Evolutionary conservation across 2,797 vertebrate genomes (phyloP).

Genomic region (Enteromius argenteus): DNA sequence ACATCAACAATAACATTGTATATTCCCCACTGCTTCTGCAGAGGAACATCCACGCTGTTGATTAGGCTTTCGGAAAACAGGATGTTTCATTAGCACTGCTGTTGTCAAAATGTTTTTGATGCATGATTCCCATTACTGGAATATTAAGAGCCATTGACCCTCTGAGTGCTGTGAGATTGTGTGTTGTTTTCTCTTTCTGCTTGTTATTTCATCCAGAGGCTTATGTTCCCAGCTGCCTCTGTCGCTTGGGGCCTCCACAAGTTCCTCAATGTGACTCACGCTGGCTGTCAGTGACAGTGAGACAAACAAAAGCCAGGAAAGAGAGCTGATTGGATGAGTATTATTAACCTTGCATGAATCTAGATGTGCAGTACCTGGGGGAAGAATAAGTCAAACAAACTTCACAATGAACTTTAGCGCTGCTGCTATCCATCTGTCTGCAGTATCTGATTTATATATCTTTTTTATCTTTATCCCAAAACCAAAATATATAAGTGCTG

Average conservation of each 20-base stretch:
- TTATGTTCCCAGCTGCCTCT: conserved; percentile 29
- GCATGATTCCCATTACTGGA: conserved; percentile 7
- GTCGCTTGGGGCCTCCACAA: conserved; percentile 1
- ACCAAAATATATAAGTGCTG: too few relatives aligned
- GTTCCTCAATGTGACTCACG: conserved; percentile 24
- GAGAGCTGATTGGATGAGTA: conserved; percentile 9
- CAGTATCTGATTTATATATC: too few relatives aligned
- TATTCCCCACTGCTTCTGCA: not conserved
- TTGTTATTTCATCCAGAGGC: not conserved
- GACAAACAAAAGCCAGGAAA: conserved; percentile 3
- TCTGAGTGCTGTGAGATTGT: not conserved
- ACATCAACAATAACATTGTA: not conserved
- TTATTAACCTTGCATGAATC: conserved; percentile 2
- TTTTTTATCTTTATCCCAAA: too few relatives aligned
- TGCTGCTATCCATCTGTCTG: not conserved
- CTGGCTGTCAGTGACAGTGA: conserved; percentile 13
- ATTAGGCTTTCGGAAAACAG: conserved; percentile 14
- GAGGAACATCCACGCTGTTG: conserved; percentile 4
- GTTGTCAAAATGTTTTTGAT: conserved; percentile 18
- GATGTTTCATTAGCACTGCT: conserved; percentile 27
- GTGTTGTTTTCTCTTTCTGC: not conserved
- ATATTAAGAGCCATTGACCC: conserved; percentile 14
- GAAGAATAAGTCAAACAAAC: not conserved
- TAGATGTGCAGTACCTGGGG: conserved; percentile 12
- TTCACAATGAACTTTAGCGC: not conserved